Base-by-base conservation (phyloP, 1,140 invertebrate species). In the Parasteatoda tepidariorum region DNA sequence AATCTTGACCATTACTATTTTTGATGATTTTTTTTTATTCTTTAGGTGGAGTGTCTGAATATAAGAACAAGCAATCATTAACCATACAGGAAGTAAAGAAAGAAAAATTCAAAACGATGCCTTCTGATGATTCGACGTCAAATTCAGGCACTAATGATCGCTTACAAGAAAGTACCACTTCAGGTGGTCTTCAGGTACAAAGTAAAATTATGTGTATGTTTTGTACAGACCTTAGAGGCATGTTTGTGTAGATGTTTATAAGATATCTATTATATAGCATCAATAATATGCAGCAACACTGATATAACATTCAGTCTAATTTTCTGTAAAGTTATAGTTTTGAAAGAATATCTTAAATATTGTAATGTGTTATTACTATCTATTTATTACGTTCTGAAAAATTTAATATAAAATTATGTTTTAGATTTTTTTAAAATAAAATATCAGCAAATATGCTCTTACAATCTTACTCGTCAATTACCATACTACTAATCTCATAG, bases 121-220 rank as follows among this genome's bases (percentile, higher is more conserved):
- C 76, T 2, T 9, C n/a, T 57, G 64, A 79, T 57, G 76, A 79
- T 13, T 79, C 76, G 13, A 68, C 64, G 24, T 79, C 76, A 33
- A 68, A 62, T 38, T 79, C 76, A 26, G 64, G 48, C 4, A 57
- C 24, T 26, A 68, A 79, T 59, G 76, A 79, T 24, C 28, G 62
- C n/a, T 48, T 54, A 68, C 41, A 67, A 38, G 76, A 79, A 61
- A 61, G 30, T 4, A 68, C 33, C 66, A 22, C 24, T 26, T 66
- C 64, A 9, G 41, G 33, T 48, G 64, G 64, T 18, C 59, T 79
- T 68, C 76, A 79, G 59, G 76, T 79, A 75, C 30, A 54, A 34
- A n/a, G 31, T 57, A 13, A 28, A 22, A 70, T 41, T 9, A 41
- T 28, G 38, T 24, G 7, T 22, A 70, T 15, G 11, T 22, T 41